phyloP scores from a whole-genome alignment of 64 coral and sea anemone species.

The Pocillopora damicornis region DNA sequence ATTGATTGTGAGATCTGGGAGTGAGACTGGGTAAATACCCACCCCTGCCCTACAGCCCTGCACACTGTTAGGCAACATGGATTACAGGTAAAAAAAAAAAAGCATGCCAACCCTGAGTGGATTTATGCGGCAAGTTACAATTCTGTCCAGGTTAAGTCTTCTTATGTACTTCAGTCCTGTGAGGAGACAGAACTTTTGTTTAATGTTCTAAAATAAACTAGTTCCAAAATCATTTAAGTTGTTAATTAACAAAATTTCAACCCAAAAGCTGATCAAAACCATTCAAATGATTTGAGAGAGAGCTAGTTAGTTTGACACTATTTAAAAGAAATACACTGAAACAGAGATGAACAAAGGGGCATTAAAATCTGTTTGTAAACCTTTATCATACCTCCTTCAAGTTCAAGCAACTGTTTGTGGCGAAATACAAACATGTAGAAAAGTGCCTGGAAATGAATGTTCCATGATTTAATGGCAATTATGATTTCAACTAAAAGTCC shows the following conservation, averaged over 20 bases:
- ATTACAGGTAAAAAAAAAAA: background rate
- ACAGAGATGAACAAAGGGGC: background rate
- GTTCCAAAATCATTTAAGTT: background rate
- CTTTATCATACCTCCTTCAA: slow-evolving; percentile 57
- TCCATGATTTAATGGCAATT: no score
- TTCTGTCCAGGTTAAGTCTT: slow-evolving; percentile 82
- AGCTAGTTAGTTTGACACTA: no score
- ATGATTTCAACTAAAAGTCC: no score
- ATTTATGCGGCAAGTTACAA: slow-evolving; percentile 85
- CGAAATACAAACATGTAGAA: slow-evolving; percentile 94
- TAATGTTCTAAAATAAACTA: background rate
- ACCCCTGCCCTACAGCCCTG: no score
- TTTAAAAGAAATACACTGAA: no score
- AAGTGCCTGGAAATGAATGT: slow-evolving; percentile 47
- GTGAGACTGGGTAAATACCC: background rate
- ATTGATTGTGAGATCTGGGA: no score
- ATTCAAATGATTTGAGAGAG: no score
- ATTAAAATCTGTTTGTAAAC: background rate
- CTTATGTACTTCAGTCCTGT: slow-evolving; percentile 87
- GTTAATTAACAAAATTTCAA: no score
- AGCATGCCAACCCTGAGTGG: slow-evolving; percentile 72
- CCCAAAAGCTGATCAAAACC: no score
- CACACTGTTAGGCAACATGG: no score
- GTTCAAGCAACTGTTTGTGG: slow-evolving; percentile 69
- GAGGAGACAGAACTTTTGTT: background rate